Evolutionary conservation across 2,113 vertebrate species (phyloP), one percentile per base, ranked within the genome.

Genomic region (Cricetomys ansorgei): DNA sequence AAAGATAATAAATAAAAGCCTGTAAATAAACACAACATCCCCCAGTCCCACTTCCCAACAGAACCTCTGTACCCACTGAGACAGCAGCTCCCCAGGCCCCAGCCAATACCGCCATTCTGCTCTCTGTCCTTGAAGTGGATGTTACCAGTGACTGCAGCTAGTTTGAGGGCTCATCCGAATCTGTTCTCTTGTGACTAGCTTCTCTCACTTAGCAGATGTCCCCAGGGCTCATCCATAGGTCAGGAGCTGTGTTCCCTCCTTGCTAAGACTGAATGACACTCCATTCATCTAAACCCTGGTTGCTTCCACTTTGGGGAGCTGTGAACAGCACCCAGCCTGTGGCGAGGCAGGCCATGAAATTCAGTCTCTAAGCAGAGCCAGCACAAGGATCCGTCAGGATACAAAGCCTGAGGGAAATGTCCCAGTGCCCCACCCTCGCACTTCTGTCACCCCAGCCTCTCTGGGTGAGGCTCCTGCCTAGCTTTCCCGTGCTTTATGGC

Each of bases 171-270:
- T 34, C 21, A 11, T 21, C 5, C 0, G 0, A 5, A 4, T 34
- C 12, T 79, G 29, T 53, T 37, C 75, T 43, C 77, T 34, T 12
- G 17, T 7, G 17, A 10, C 62, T 62, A 40, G 70, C 37, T 85
- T 19, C 12, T 76, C 62, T 59, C 45, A 6, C 53, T 73, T 1
- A 4, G 34, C 67, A 9, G 11, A 1, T 0, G 15, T 40, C 67
- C 59, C 69, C n/a, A 37, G 8, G 43, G 0, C 1, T n/a, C 80
- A 19, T 19, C 31, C 9, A 0, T 1, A 7, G 12, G 1, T 27
- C 6, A 43, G 13, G 25, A 1, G 2, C 50, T 25, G 2, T 57
- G n/a, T 17, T 1, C 48, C 55, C 53, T 19, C 70, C 9, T 57
- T 43, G 88, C 40, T 1, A 15, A 90, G 43, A 43, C 55, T 17